A percentile compares a stretch with the other conserved stretches of the same genome.
Evolutionary conservation across 2,113 vertebrate species (phyloP).

Genomic region (Coreoperca whiteheadi): DNA sequence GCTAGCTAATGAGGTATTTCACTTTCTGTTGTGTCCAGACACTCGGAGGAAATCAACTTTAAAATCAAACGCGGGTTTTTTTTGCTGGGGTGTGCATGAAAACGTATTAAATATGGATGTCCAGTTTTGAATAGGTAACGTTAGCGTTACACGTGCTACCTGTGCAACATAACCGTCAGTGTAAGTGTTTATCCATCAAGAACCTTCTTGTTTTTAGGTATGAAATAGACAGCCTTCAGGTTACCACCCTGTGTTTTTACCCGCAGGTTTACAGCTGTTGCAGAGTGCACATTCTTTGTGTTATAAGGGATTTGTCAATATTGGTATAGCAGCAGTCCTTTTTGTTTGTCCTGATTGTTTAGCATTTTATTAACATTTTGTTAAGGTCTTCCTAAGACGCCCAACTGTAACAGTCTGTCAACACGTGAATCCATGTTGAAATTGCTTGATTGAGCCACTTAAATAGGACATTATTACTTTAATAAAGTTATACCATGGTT

Average conservation of each 20-base stretch:
- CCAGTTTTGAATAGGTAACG: neutral
- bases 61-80: neutral
- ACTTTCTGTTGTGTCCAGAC: neutral
- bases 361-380: neutral
- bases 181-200: neutral
- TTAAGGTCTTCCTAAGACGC: neutral
- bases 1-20: neutral
- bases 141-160: too few relatives aligned
- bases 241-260: neutral
- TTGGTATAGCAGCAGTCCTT: neutral
- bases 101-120: accelerated
- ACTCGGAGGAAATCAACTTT: neutral
- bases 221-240: neutral
- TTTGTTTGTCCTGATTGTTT: neutral
- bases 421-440: neutral
- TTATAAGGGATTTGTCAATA: neutral
- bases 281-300: neutral
- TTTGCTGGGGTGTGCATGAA: accelerated
- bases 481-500: neutral
- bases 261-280: too few relatives aligned
- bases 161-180: neutral
- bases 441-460: neutral
- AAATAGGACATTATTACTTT: neutral
- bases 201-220: neutral
- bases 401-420: neutral